phyloP scores from a whole-genome alignment of 1,140 invertebrate species.

The Orchesella cincta region DNA sequence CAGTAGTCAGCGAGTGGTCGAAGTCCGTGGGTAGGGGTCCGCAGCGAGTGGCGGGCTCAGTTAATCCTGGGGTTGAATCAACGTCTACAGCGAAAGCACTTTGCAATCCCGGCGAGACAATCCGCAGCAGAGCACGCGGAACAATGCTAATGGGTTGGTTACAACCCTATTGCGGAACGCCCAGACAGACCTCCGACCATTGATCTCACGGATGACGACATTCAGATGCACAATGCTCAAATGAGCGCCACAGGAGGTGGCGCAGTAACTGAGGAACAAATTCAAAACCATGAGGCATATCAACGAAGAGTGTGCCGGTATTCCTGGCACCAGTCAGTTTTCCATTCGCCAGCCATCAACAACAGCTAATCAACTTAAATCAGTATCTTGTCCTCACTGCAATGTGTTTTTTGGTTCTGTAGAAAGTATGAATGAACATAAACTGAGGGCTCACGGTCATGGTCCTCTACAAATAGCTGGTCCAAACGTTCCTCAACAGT shows the following conservation, averaged over 20 bases:
- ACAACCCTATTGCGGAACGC: constrained; percentile 29
- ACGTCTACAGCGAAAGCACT: no score
- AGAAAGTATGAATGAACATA: not conserved
- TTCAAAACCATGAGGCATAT: not conserved
- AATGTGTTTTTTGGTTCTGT: not conserved
- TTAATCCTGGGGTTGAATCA: no score
- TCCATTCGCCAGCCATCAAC: not conserved
- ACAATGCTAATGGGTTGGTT: not conserved
- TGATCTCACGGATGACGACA: constrained; percentile 46
- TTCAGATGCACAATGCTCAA: constrained; percentile 2
- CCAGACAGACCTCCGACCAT: constrained; percentile 49
- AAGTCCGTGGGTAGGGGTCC: no score
- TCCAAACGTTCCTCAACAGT: not conserved
- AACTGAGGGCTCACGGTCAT: not conserved
- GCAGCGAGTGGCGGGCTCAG: no score
- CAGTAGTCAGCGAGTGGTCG: no score
- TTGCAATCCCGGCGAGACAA: constrained; percentile 32
- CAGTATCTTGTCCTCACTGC: not conserved
- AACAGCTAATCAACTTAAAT: not conserved
- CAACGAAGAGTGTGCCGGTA: not conserved
- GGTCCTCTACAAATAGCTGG: not conserved
- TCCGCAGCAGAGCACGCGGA: no score
- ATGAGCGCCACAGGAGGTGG: constrained; percentile 7
- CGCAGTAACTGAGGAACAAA: not conserved
- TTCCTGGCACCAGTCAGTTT: not conserved